Evolutionary conservation across 2,797 vertebrate species (phyloP), one percentile per base, ranked within the genome.

Genomic region (Chiroxiphia lanceolata): DNA sequence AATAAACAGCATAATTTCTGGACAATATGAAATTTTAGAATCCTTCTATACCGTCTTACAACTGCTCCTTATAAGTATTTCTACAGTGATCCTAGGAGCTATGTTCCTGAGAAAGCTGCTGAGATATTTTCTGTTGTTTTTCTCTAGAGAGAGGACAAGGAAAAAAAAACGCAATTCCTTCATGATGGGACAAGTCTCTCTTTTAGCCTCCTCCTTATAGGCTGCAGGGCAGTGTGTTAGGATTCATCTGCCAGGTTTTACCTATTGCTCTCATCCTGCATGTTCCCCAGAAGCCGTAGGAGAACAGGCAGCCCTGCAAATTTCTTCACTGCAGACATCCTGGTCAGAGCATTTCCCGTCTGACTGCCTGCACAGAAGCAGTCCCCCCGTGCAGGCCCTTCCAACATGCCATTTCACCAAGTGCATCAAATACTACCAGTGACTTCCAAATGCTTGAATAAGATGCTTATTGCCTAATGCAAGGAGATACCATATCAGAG

Each of bases 1-100:
- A 95, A 96, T 83, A 95, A 94, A 95, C n/a, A 94, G 60, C 70
- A 47, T 93, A 5, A 84, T 84, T 87, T 86, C 72, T 74, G 64
- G 74, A 53, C 26, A 56, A 19, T 57, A 8, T 8, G 26, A 56
- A 84, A 74, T 44, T 76, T 93, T 2, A 72, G 44, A 67, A 63
- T 6, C 17, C 50, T 87, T 44, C 33, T 45, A 19, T 20, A 40
- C 13, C 9, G 19, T 51, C 31, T 78, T 69, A 40, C 6, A 57
- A 4, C n/a, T 70, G 67, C 38, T 92, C 67, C 48, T 81, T 56
- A 19, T 31, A 72, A 13, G 16, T 63, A 61, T 77, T 88, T 81
- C 59, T 72, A 6, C 5, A 54, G 57, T 1, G 3, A 54, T 40
- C 47, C 29, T 38, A n/a, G 75, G 38, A 78, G 6, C 27, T 65